phyloP scores from a whole-genome alignment of 2,888 invertebrate genomes.

The Hyalella azteca region DNA sequence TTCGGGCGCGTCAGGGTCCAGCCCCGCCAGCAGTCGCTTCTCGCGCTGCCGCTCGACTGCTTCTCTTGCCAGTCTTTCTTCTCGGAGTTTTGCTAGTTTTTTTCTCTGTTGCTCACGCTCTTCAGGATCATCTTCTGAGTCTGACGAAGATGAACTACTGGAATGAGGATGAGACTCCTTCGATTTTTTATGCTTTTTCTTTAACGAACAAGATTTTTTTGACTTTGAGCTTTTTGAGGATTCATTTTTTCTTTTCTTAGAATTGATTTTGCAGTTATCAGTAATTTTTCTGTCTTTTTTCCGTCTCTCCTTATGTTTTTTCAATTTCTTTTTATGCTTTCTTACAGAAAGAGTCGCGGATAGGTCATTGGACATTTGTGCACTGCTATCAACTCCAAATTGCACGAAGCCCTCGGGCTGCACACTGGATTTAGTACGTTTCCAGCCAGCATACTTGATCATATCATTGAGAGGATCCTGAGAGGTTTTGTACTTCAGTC shows the following conservation, averaged over 20 bases:
- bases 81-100: constrained; percentile 73
- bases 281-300: constrained; percentile 1
- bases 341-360: neutral
- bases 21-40: constrained; percentile 72
- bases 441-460: constrained; percentile 66
- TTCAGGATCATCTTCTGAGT: constrained; percentile 61
- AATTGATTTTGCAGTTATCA: neutral
- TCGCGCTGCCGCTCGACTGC: constrained; percentile 75
- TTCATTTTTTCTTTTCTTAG: neutral
- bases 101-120: constrained; percentile 61
- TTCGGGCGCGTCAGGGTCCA: constrained; percentile 60
- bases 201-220: constrained; percentile 54
- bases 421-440: neutral
- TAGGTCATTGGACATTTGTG: neutral
- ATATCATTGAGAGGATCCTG: constrained; percentile 79
- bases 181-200: constrained; percentile 50
- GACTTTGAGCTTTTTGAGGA: neutral
- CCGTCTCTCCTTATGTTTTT: constrained; percentile 5
- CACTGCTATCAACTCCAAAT: constrained; percentile 3
- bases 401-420: neutral
- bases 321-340: neutral
- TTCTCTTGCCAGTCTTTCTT: constrained; percentile 82
- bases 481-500: constrained; percentile 71
- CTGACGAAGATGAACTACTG: neutral
- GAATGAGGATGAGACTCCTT: constrained; percentile 40